Conservation (phyloP, 1,140 invertebrate genomes). For the Cephus cinctus region DNA sequence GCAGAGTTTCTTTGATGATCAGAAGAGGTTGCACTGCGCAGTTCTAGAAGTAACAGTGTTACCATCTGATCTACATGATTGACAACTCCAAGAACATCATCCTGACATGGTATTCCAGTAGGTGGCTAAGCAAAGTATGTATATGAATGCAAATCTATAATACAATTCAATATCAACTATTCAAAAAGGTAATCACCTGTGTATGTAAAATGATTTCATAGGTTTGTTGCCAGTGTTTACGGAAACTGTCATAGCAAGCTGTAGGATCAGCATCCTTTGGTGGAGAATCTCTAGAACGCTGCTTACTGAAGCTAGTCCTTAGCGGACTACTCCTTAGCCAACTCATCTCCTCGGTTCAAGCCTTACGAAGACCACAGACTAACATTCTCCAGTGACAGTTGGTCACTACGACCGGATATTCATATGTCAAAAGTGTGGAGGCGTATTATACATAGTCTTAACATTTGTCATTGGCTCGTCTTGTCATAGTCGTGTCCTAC, state of each 20-base stretch:
- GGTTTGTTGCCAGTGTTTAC: slow-evolving; percentile 92
- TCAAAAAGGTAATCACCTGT: slow-evolving; percentile 46
- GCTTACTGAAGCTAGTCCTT: slow-evolving; percentile 57
- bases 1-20: slow-evolving; percentile 49
- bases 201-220: slow-evolving; percentile 77
- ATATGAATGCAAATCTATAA: slow-evolving; percentile 3
- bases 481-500: not conserved
- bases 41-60: slow-evolving; percentile 82
- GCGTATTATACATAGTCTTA: not conserved
- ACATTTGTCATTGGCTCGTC: not conserved
- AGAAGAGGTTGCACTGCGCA: slow-evolving; percentile 53
- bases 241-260: slow-evolving; percentile 89
- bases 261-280: slow-evolving; percentile 68
- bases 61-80: slow-evolving; percentile 92
- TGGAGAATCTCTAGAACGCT: slow-evolving; percentile 50
- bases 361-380: too few relatives aligned
- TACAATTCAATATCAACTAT: not conserved
- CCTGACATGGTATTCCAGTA: slow-evolving; percentile 61
- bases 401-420: too few relatives aligned
- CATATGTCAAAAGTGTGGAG: too few relatives aligned
- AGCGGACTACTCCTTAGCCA: slow-evolving; percentile 65
- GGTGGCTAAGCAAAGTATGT: slow-evolving; percentile 35
- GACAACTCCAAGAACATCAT: slow-evolving; percentile 87
- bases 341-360: slow-evolving; percentile 57
- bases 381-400: too few relatives aligned